phyloP scores from a whole-genome alignment of 2,888 invertebrate species.

The Plagiodera versicolora region DNA sequence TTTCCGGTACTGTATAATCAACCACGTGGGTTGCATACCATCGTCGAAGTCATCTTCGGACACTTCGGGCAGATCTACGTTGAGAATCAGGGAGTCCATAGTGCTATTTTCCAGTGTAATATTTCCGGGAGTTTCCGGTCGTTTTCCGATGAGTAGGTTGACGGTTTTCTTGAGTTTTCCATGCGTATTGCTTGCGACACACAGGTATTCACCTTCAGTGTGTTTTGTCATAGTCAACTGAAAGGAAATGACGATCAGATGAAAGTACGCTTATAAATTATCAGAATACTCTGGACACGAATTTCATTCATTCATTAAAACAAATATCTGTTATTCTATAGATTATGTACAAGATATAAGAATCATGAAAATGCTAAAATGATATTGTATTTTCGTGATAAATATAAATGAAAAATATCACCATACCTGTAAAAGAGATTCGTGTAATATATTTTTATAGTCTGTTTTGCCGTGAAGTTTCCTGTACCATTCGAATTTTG shows the following conservation, averaged over 20 bases:
- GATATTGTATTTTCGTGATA: too few relatives aligned
- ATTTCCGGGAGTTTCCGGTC: slow-evolving; percentile 57
- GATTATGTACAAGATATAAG: too few relatives aligned
- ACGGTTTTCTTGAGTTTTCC: slow-evolving; percentile 58
- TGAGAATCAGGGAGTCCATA: slow-evolving; percentile 42
- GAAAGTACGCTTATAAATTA: too few relatives aligned
- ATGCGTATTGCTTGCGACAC: slow-evolving; percentile 58
- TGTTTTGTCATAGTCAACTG: slow-evolving; percentile 49
- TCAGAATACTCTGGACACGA: too few relatives aligned
- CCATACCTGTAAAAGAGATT: slow-evolving; percentile 44
- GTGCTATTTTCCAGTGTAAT: slow-evolving; percentile 42
- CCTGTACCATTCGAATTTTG: slow-evolving; percentile 52
- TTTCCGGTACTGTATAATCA: slow-evolving; percentile 43
- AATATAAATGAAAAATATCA: too few relatives aligned
- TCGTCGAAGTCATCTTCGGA: slow-evolving; percentile 33
- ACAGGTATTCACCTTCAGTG: slow-evolving; percentile 59
- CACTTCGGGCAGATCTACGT: slow-evolving; percentile 41
- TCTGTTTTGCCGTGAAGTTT: slow-evolving; percentile 16
- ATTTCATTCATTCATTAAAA: too few relatives aligned
- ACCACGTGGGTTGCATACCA: slow-evolving; percentile 46
- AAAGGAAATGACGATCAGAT: slow-evolving; percentile 20
- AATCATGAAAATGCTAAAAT: too few relatives aligned
- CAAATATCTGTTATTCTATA: too few relatives aligned
- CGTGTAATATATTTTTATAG: slow-evolving; percentile 34
- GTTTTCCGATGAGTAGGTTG: slow-evolving; percentile 57